These are phyloP conservation scores for Cephus spinipes DNA, from an alignment of 2,888 invertebrate genomes.

Conservation along the genomic window DNA sequence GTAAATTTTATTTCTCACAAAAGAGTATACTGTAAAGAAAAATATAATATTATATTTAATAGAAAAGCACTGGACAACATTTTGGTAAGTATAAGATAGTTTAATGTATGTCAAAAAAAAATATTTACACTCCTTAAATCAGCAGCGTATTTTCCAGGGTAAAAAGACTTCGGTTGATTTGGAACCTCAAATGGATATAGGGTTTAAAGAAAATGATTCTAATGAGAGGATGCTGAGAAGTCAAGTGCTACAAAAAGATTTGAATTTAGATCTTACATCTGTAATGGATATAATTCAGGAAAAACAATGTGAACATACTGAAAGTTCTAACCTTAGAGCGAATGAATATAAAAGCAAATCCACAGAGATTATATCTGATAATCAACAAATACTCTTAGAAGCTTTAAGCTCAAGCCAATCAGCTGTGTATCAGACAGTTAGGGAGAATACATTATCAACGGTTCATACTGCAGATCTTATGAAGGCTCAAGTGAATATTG, in stretches of 20 bases:
- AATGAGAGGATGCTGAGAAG: constrained; percentile 44
- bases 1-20: constrained; percentile 93
- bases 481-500: constrained; percentile 71
- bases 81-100: constrained; percentile 62
- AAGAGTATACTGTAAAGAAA: constrained; percentile 80
- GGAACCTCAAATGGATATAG: neutral
- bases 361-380: constrained; percentile 12
- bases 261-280: constrained; percentile 46
- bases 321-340: neutral
- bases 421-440: constrained; percentile 77
- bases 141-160: neutral
- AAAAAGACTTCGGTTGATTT: neutral
- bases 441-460: constrained; percentile 53
- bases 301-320: constrained; percentile 27
- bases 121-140: neutral
- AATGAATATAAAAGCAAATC: neutral
- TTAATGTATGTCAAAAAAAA: neutral
- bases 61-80: constrained; percentile 50
- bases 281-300: constrained; percentile 45
- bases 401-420: constrained; percentile 72
- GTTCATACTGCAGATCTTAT: constrained; percentile 68
- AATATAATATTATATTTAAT: constrained; percentile 68
- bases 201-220: neutral
- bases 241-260: constrained; percentile 33
- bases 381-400: constrained; percentile 61